A percentile compares a stretch with the other conserved stretches of the same genome.
These are phyloP conservation scores for Trachythela sp. DNA, from an alignment of 64 coral and sea anemone genomes.

Conservation along the genomic window DNA sequence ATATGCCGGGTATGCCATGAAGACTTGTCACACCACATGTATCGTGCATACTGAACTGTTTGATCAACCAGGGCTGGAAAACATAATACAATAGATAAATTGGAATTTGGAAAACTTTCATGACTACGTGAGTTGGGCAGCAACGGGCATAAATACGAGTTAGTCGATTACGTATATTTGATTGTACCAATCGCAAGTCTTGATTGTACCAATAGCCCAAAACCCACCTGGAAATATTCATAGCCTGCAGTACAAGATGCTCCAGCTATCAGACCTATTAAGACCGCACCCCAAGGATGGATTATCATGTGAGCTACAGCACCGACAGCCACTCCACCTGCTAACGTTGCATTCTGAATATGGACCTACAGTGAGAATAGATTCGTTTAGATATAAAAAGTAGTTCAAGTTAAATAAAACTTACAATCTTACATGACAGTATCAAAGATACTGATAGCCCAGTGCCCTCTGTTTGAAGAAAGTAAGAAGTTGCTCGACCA, in stretches of 20 bases:
- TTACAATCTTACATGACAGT: no score
- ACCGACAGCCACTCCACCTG: conserved; percentile 51
- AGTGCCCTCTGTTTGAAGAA: no score
- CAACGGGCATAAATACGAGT: no score
- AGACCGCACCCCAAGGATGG: conserved; percentile 52
- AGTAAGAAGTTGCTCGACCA: neutral
- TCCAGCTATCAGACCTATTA: conserved; percentile 46
- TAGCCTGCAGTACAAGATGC: conserved; percentile 42
- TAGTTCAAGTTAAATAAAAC: no score
- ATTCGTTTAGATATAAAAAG: neutral
- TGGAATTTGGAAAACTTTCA: no score
- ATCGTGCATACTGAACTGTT: neutral
- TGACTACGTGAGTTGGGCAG: no score
- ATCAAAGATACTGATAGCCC: neutral
- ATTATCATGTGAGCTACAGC: conserved; percentile 52
- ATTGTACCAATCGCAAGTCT: no score
- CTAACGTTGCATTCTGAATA: conserved; percentile 57
- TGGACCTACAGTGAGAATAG: conserved; percentile 6
- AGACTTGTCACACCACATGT: conserved; percentile 5
- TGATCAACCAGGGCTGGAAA: neutral
- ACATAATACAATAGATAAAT: neutral
- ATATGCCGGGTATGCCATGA: neutral
- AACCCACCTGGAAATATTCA: conserved; percentile 42
- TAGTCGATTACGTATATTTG: neutral
- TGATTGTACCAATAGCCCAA: neutral